phyloP scores from a whole-genome alignment of 2,113 vertebrate species.

The Sylvia atricapilla region DNA sequence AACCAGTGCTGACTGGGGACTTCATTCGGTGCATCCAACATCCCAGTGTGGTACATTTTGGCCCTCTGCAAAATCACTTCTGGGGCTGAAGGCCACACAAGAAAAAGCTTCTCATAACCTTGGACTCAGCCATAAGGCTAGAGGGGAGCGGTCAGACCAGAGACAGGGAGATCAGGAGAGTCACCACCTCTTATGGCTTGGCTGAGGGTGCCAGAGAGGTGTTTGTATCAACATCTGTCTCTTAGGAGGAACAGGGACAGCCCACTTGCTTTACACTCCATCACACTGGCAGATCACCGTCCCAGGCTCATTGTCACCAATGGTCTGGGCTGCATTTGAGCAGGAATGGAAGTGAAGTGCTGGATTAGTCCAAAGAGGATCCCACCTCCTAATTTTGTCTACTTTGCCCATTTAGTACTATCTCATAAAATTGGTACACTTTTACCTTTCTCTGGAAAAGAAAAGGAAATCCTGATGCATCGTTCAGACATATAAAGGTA shows the following conservation, averaged over 20 bases:
- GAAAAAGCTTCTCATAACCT: neutral
- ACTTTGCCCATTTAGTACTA: neutral
- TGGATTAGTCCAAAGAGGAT: neutral
- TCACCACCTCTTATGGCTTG: neutral
- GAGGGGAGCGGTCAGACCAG: accelerated
- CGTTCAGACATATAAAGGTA: neutral
- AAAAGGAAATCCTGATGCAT: neutral
- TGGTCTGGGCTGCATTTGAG: neutral
- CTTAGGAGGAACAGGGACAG: neutral
- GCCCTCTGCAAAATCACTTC: neutral
- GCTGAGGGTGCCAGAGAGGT: neutral
- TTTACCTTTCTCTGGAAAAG: neutral
- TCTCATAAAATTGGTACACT: neutral
- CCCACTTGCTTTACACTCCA: neutral
- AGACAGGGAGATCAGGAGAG: neutral
- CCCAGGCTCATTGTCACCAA: neutral
- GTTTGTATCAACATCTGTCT: neutral
- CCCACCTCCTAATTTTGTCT: neutral
- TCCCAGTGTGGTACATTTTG: neutral
- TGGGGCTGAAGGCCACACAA: accelerated
- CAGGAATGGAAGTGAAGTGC: neutral
- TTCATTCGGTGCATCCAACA: neutral
- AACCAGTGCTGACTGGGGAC: neutral
- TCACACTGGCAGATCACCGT: neutral
- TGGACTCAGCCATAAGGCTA: accelerated